phyloP scores from a whole-genome alignment of 2,888 invertebrate species.

The Epirrhoe tristata region DNA sequence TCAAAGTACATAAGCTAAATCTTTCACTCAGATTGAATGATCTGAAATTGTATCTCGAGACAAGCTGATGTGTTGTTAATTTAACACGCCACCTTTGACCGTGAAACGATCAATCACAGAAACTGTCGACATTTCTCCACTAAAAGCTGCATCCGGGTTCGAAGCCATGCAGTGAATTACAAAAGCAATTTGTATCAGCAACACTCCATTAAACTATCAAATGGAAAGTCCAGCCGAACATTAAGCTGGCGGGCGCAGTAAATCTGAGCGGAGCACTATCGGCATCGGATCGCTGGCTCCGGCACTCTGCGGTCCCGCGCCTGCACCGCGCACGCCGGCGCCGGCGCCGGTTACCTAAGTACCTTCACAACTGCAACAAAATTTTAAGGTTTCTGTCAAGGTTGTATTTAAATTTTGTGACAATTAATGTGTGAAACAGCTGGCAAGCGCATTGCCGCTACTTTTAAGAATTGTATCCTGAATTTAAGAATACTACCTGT shows the following conservation, averaged over 20 bases:
- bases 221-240: conserved; percentile 28
- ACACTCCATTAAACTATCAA: conserved; percentile 32
- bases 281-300: conserved; percentile 6
- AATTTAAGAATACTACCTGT: too few species aligned
- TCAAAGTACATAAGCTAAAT: conserved; percentile 18
- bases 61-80: conserved; percentile 17
- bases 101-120: background rate
- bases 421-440: too few species aligned
- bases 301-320: background rate
- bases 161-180: conserved; percentile 16
- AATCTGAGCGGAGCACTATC: conserved; percentile 17
- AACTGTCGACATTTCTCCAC: background rate
- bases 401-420: too few species aligned
- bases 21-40: background rate
- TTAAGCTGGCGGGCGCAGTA: conserved; percentile 21
- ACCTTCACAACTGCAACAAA: too few species aligned
- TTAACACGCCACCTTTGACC: background rate
- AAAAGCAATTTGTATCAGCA: conserved; percentile 27
- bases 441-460: too few species aligned
- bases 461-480: too few species aligned
- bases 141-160: conserved; percentile 4
- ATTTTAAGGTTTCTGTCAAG: too few species aligned
- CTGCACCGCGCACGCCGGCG: background rate
- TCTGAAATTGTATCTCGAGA: conserved; percentile 16
- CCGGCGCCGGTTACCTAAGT: too few species aligned